Conservation (phyloP, 2,113 vertebrate genomes). For the Misgurnus mizolepis region DNA sequence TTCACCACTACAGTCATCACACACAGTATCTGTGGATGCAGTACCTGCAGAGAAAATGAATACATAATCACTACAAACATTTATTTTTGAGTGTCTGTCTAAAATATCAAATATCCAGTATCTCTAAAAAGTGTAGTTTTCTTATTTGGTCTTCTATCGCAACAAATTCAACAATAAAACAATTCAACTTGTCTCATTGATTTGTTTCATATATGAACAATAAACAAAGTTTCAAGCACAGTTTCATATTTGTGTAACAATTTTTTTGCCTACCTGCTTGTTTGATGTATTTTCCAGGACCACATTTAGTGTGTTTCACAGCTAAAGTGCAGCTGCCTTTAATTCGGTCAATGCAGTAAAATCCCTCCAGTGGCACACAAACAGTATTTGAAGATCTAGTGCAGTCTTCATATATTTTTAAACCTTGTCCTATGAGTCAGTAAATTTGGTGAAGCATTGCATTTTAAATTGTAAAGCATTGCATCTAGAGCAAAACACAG, state of each 20-base stretch:
- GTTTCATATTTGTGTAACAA: not conserved
- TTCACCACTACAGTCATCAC: conserved; percentile 31
- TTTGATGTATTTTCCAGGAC: conserved; percentile 45
- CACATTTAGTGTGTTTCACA: conserved; percentile 41
- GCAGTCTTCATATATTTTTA: conserved; percentile 39
- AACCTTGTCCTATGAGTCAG: conserved; percentile 27
- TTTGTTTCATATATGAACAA: not conserved
- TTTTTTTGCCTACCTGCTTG: conserved; percentile 35
- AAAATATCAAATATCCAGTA: no score
- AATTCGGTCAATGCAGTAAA: conserved; percentile 38
- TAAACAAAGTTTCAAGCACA: not conserved
- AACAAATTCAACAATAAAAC: no score
- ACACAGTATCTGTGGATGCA: conserved; percentile 39
- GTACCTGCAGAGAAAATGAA: conserved; percentile 36
- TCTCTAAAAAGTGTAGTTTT: no score
- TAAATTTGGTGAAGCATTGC: not conserved
- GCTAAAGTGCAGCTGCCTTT: conserved; percentile 42
- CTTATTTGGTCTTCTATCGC: no score
- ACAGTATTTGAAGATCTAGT: conserved; percentile 44
- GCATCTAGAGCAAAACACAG: not conserved
- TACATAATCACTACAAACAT: not conserved
- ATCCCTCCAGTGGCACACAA: conserved; percentile 46
- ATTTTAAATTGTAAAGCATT: not conserved
- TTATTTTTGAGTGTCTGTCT: not conserved
- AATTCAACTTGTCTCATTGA: no score